Percentiles rank a stretch among this genome's conserved stretches.
Evolutionary conservation across 2,888 invertebrate genomes (phyloP).

Genomic region (Leptothorax acervorum): DNA sequence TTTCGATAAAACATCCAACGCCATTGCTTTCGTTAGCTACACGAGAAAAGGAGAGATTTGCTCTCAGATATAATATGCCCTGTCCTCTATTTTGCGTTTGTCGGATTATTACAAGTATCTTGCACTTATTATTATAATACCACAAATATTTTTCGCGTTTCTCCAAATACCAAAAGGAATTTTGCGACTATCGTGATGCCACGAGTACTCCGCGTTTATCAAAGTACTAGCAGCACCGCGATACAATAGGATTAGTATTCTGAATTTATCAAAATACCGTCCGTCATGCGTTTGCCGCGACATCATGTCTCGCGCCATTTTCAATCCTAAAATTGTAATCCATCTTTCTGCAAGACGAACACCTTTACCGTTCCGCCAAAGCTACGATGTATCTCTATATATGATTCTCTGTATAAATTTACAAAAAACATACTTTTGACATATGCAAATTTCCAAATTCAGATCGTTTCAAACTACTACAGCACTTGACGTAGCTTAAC

Average conservation of each 20-base stretch:
- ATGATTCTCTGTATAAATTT: constrained; percentile 60
- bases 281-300: not conserved
- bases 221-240: constrained; percentile 4
- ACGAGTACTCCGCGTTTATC: not conserved
- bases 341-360: constrained; percentile 27
- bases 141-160: constrained; percentile 16
- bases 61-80: constrained; percentile 29
- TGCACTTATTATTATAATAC: constrained; percentile 24
- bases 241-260: constrained; percentile 24
- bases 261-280: constrained; percentile 16
- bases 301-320: not conserved
- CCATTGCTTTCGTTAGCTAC: not conserved
- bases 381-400: constrained; percentile 9
- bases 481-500: constrained; percentile 47
- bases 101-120: constrained; percentile 29
- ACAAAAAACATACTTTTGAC: constrained; percentile 54
- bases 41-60: constrained; percentile 18
- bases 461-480: constrained; percentile 51
- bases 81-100: constrained; percentile 8
- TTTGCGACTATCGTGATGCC: not conserved
- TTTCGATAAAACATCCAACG: not conserved
- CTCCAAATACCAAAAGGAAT: constrained; percentile 15
- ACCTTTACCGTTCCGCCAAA: constrained; percentile 1
- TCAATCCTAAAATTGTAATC: constrained; percentile 12
- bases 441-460: constrained; percentile 49